phyloP scores from a whole-genome alignment of 2,113 vertebrate genomes.

The Accipiter cooperii region DNA sequence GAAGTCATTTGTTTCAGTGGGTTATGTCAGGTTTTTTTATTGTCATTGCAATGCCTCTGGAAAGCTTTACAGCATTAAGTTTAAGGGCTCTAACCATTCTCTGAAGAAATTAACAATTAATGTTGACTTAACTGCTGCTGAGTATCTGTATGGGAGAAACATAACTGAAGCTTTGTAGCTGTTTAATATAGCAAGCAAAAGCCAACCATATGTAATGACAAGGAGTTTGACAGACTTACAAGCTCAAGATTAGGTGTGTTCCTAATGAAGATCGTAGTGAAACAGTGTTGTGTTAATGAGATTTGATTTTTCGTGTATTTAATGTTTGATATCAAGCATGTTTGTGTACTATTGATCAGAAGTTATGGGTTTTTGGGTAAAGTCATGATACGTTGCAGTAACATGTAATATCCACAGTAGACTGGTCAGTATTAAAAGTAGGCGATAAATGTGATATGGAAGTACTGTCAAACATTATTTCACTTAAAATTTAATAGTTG shows the following conservation, averaged over 20 bases:
- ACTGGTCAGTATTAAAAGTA: neutral
- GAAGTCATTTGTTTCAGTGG: neutral
- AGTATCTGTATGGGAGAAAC: neutral
- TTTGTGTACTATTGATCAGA: neutral
- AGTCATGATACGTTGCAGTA: rapidly evolving
- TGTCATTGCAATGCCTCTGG: neutral
- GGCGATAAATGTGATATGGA: neutral
- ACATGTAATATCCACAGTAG: neutral
- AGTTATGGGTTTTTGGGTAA: neutral
- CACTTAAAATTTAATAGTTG: neutral
- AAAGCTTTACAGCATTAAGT: neutral
- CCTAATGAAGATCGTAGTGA: neutral
- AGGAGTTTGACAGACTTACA: neutral
- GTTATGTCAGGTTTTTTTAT: neutral
- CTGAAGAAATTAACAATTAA: neutral
- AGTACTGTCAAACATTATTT: neutral
- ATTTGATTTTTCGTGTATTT: neutral
- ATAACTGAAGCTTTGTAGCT: neutral
- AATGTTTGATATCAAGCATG: neutral
- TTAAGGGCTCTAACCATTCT: neutral
- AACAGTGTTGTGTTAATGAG: neutral
- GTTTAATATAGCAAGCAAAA: neutral
- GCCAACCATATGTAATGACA: neutral
- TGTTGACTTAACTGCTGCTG: rapidly evolving
- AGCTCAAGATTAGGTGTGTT: neutral